These are phyloP conservation scores for Apteryx mantelli DNA, from an alignment of 2,113 vertebrate species.

Conservation along the genomic window DNA sequence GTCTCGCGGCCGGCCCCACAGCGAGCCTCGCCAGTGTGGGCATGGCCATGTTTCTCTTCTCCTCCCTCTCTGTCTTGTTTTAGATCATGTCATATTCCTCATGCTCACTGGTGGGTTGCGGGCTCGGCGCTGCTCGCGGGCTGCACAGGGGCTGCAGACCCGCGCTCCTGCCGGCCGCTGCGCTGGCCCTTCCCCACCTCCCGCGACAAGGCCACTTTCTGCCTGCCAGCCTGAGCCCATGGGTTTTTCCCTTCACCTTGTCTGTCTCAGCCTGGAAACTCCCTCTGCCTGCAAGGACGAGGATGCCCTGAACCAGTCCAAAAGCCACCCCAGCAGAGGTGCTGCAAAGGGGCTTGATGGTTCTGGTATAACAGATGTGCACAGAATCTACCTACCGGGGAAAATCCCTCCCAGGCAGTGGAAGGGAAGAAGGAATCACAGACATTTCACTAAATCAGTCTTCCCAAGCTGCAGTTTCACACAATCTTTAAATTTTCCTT, in stretches of 20 bases:
- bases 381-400: neutral
- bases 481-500: slow-evolving; percentile 44
- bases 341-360: rapidly evolving
- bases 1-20: too few species aligned
- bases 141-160: neutral
- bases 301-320: neutral
- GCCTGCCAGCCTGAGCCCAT: too few species aligned
- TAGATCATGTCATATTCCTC: neutral
- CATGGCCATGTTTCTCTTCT: neutral
- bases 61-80: neutral
- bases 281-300: neutral
- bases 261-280: too few species aligned
- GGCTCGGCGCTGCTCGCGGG: too few species aligned
- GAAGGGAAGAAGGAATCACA: neutral
- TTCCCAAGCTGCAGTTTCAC: slow-evolving; percentile 47
- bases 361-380: neutral
- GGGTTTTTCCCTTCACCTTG: too few species aligned
- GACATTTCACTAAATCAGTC: neutral
- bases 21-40: too few species aligned
- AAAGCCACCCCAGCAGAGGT: rapidly evolving
- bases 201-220: too few species aligned
- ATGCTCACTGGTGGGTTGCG: neutral
- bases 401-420: neutral
- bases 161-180: neutral
- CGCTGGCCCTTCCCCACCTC: too few species aligned